phyloP scores from a whole-genome alignment of 2,797 vertebrate genomes.

The Buphagus erythrorhynchus region DNA sequence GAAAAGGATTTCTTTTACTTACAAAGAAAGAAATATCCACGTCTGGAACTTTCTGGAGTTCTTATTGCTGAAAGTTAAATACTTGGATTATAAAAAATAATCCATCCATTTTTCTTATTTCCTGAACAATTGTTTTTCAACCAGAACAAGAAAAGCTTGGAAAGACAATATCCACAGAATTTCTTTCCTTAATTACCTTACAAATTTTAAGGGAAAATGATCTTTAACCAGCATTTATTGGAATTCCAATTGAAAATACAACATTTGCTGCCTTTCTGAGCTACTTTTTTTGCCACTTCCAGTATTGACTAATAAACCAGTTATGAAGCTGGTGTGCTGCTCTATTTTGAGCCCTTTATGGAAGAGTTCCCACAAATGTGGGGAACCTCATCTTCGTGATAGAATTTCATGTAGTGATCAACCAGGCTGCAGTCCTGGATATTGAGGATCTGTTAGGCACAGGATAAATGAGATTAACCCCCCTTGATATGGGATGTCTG shows the following conservation, averaged over 20 bases:
- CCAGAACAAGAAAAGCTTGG: background rate
- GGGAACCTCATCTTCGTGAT: background rate
- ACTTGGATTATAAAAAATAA: background rate
- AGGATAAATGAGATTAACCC: background rate
- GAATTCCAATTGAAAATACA: background rate
- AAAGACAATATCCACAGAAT: background rate
- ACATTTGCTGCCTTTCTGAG: background rate
- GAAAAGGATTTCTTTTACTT: background rate
- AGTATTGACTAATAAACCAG: background rate
- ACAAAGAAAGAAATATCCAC: background rate
- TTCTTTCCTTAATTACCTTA: background rate
- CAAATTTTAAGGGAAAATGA: background rate
- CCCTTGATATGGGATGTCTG: background rate
- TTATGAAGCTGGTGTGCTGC: background rate
- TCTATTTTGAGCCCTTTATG: background rate
- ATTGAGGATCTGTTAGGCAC: fast-evolving
- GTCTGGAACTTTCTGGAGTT: background rate
- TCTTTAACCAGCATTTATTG: background rate
- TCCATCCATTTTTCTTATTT: background rate
- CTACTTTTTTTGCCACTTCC: background rate
- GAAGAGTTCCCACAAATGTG: background rate
- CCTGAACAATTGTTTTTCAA: background rate
- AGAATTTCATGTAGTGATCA: background rate
- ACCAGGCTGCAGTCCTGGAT: fast-evolving
- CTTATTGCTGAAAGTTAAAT: background rate